Conservation (phyloP, 2,113 vertebrate species). For the Pseudolaguvia tuberculata region DNA sequence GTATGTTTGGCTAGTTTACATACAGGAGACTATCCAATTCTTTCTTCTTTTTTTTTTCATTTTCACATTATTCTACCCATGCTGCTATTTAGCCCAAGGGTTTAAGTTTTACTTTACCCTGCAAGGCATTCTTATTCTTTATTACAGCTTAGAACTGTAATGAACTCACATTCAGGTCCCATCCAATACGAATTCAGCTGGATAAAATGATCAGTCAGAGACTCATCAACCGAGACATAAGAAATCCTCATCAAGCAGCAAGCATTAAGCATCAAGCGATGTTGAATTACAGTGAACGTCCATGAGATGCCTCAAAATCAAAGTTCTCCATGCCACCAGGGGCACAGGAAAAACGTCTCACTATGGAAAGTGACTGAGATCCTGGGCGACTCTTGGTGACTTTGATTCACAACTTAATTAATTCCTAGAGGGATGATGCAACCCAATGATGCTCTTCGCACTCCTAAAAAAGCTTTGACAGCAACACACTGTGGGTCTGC, state of each 20-base stretch:
- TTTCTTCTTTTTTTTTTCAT: not conserved
- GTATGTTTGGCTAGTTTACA: not conserved
- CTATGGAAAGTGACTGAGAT: constrained; percentile 37
- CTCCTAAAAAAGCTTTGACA: constrained; percentile 47
- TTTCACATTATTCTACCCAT: not conserved
- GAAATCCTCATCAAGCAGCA: constrained; percentile 29
- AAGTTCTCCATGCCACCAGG: constrained; percentile 54
- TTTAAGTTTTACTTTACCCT: not conserved
- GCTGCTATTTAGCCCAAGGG: not conserved
- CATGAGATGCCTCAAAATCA: constrained; percentile 53
- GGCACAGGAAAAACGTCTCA: constrained; percentile 43
- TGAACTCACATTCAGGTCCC: not conserved
- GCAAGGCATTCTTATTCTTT: not conserved
- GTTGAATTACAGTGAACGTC: constrained; percentile 40
- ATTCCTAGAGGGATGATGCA: constrained; percentile 57
- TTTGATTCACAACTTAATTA: constrained; percentile 66
- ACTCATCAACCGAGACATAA: not conserved
- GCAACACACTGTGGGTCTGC: constrained; percentile 24
- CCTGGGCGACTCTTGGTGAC: constrained; percentile 38
- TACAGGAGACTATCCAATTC: not conserved
- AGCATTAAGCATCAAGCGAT: constrained; percentile 45
- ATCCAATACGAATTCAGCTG: not conserved
- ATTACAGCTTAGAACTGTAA: not conserved
- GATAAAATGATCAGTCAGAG: constrained; percentile 26
- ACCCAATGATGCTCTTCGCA: constrained; percentile 35